Conservation (phyloP, 2,797 vertebrate species). For the Aplochiton taeniatus region DNA sequence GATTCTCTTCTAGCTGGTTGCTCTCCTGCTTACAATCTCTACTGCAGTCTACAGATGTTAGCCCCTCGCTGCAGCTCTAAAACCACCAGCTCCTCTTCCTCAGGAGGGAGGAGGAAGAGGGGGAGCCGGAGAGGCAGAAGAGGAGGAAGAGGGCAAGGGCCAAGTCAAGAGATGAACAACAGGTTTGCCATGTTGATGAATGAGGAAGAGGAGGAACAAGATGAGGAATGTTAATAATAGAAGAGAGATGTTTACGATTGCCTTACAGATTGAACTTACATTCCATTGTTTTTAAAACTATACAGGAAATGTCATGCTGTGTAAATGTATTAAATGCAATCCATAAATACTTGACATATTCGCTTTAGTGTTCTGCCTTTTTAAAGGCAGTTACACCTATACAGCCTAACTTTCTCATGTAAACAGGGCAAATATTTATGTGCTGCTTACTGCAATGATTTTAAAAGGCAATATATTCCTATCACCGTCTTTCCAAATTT, state of each 20-base stretch:
- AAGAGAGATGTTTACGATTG: neutral
- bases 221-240: neutral
- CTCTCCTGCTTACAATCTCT: constrained; percentile 57
- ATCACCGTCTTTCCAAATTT: too few species aligned
- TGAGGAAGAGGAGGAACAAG: constrained; percentile 49
- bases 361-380: neutral
- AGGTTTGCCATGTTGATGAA: constrained; percentile 70
- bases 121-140: constrained; percentile 31
- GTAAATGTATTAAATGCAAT: constrained; percentile 17
- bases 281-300: neutral
- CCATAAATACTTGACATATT: neutral
- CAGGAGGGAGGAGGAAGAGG: constrained; percentile 23
- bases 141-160: constrained; percentile 24
- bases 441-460: too few species aligned
- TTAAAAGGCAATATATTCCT: too few species aligned
- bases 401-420: neutral
- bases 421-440: too few species aligned
- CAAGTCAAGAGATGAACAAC: constrained; percentile 59
- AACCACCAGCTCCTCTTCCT: constrained; percentile 27
- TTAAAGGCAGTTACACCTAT: constrained; percentile 25
- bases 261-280: neutral
- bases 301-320: constrained; percentile 30
- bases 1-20: constrained; percentile 54
- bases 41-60: constrained; percentile 57
- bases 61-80: constrained; percentile 49